Evolutionary conservation across 2,797 vertebrate species (phyloP).

Genomic region (Cynodonichthys magdalenae): DNA sequence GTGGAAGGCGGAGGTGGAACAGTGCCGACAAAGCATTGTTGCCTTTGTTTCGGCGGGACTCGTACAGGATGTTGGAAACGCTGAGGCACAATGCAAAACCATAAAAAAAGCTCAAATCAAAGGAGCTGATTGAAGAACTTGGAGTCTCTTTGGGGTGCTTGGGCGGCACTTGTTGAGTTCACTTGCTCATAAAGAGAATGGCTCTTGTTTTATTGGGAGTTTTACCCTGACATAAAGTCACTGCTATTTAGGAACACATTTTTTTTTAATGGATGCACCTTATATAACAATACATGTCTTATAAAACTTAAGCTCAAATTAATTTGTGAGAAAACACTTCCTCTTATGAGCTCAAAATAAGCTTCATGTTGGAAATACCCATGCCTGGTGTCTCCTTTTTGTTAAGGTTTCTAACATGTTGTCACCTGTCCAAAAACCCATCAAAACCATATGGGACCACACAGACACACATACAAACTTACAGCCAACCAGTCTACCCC

Average conservation of each 20-base stretch:
- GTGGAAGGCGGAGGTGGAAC: constrained; percentile 64
- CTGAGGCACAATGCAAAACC: constrained; percentile 45
- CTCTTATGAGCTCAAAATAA: constrained; percentile 4
- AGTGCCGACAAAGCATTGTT: constrained; percentile 42
- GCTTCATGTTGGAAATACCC: constrained; percentile 29
- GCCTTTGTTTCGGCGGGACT: constrained; percentile 64
- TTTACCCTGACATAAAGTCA: constrained; percentile 18
- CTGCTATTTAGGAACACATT: background rate
- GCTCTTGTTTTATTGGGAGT: constrained; percentile 20
- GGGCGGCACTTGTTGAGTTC: constrained; percentile 39
- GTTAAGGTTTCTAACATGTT: constrained; percentile 52
- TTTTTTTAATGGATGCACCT: background rate
- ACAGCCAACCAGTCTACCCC: constrained; percentile 9
- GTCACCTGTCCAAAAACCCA: constrained; percentile 67
- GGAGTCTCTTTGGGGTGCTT: constrained; percentile 40
- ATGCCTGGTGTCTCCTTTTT: constrained; percentile 37
- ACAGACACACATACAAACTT: constrained; percentile 34
- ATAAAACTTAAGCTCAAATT: constrained; percentile 7
- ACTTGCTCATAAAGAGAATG: constrained; percentile 12
- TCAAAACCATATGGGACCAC: constrained; percentile 65
- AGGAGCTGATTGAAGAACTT: constrained; percentile 25
- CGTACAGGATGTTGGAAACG: constrained; percentile 58
- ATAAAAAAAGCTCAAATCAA: constrained; percentile 51
- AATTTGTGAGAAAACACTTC: background rate
- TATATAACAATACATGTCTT: background rate